These are phyloP conservation scores for Alloscopus bannaensis DNA, from an alignment of 2,888 invertebrate genomes.

Conservation along the genomic window DNA sequence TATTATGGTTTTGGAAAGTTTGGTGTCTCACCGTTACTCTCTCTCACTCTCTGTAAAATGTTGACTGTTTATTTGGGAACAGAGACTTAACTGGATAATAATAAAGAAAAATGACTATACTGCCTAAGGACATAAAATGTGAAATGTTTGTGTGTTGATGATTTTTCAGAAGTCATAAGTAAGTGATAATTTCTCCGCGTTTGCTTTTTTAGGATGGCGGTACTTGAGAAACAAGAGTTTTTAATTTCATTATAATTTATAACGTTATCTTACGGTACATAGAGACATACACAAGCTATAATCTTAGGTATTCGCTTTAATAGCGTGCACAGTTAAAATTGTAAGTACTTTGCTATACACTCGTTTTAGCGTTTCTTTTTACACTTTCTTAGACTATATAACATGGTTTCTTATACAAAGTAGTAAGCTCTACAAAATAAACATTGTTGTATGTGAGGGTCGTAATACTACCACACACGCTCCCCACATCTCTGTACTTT, in stretches of 20 bases:
- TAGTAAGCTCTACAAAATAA: neutral
- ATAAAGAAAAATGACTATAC: constrained; percentile 41
- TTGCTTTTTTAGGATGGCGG: constrained; percentile 3
- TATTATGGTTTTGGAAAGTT: neutral
- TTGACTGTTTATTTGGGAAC: constrained; percentile 45
- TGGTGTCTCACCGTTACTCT: too few relatives aligned
- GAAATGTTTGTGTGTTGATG: neutral
- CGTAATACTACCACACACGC: too few relatives aligned
- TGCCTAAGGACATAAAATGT: constrained; percentile 6
- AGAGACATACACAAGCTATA: neutral
- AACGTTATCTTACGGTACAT: neutral
- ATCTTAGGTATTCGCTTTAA: too few relatives aligned
- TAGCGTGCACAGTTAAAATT: too few relatives aligned
- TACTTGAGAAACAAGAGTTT: neutral
- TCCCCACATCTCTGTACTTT: too few relatives aligned
- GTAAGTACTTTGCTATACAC: too few relatives aligned
- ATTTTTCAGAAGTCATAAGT: neutral
- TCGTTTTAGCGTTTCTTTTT: too few relatives aligned
- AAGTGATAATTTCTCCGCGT: neutral
- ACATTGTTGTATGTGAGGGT: too few relatives aligned
- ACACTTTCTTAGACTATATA: too few relatives aligned
- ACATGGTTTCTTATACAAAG: too few relatives aligned
- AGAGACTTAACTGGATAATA: constrained; percentile 56
- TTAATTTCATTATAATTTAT: neutral
- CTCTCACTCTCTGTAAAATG: constrained; percentile 39